Evolutionary conservation across 2,888 invertebrate genomes (phyloP).

Genomic region (Xylota sylvarum): DNA sequence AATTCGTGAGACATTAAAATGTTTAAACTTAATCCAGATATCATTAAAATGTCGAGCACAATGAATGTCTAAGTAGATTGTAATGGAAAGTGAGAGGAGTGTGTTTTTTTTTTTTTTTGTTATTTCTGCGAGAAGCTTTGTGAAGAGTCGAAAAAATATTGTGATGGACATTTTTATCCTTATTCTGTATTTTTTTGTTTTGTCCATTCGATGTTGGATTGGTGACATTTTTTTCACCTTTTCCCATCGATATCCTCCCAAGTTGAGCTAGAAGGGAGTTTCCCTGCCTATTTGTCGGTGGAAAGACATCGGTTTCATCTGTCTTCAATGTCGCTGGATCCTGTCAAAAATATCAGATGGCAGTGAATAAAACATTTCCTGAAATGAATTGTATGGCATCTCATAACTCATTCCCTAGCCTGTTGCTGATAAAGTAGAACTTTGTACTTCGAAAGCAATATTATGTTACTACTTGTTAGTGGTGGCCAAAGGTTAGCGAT

Average conservation of each 20-base stretch:
- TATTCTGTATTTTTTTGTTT: background rate
- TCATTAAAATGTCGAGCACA: conserved; percentile 61
- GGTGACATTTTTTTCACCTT: background rate
- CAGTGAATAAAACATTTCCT: no score
- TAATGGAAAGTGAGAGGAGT: background rate
- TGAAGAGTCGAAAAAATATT: background rate
- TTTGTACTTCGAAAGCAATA: no score
- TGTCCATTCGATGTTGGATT: background rate
- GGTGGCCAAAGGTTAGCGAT: no score
- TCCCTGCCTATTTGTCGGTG: background rate
- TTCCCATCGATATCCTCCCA: background rate
- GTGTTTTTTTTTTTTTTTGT: background rate
- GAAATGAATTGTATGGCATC: no score
- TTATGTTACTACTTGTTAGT: no score
- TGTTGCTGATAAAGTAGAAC: no score
- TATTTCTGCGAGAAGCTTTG: background rate
- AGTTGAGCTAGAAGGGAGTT: background rate
- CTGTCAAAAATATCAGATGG: no score
- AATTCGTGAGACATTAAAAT: conserved; percentile 60
- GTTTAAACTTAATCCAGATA: conserved; percentile 57
- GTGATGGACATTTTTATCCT: conserved; percentile 37
- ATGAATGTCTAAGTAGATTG: conserved; percentile 52
- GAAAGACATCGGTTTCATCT: background rate
- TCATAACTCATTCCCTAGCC: no score
- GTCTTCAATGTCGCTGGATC: background rate